Conservation (phyloP, 2,113 vertebrate species). For the Ameiurus melas region DNA sequence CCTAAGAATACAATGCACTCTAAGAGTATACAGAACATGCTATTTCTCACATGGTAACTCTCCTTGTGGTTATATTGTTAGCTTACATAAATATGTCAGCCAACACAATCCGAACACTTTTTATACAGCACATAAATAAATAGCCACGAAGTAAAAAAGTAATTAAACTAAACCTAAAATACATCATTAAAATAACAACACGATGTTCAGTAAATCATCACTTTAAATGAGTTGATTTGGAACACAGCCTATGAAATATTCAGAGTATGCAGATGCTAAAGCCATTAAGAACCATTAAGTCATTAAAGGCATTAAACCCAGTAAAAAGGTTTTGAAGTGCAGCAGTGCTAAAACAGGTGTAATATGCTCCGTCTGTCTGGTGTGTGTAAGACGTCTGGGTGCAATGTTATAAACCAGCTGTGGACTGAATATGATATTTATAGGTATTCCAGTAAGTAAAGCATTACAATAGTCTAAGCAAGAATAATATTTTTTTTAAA, state of each 20-base stretch:
- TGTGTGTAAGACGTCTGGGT: not conserved
- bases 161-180: no score
- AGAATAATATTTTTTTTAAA: not conserved
- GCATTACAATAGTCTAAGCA: not conserved
- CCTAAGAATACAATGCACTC: not conserved
- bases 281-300: not conserved
- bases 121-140: no score
- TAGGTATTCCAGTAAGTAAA: not conserved
- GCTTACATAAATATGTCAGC: no score
- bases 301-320: not conserved
- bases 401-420: not conserved
- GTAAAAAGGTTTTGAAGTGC: not conserved
- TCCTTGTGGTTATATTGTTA: no score
- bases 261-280: slow-evolving; percentile 6
- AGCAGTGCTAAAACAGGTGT: slow-evolving; percentile 1
- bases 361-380: not conserved
- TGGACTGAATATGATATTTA: not conserved
- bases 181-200: not conserved
- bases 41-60: not conserved
- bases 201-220: not conserved
- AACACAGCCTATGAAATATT: not conserved
- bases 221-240: not conserved
- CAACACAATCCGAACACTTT: not conserved
- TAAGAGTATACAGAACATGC: not conserved
- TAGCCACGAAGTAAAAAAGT: no score